phyloP scores from a whole-genome alignment of 2,797 vertebrate genomes.

The Decapterus maruadsi region DNA sequence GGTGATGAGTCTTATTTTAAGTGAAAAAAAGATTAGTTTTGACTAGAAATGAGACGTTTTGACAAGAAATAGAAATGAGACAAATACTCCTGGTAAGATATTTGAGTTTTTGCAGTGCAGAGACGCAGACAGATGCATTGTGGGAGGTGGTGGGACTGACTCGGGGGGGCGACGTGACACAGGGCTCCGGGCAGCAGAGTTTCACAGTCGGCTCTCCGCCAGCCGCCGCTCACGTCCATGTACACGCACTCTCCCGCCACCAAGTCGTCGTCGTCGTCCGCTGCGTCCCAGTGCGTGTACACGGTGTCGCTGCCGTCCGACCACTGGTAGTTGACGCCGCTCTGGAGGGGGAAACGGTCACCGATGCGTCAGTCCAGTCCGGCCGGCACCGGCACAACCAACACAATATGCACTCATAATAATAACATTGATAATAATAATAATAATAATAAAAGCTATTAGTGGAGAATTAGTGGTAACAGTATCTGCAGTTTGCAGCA shows the following conservation, averaged over 20 bases:
- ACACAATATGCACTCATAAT: not conserved
- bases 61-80: no score
- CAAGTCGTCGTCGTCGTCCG: conserved; percentile 83
- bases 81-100: no score
- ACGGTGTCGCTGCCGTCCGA: conserved; percentile 90
- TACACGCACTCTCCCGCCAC: conserved; percentile 90
- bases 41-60: no score
- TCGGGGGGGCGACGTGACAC: conserved; percentile 86
- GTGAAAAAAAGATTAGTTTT: no score
- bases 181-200: conserved; percentile 88
- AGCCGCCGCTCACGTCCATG: conserved; percentile 90
- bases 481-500: not conserved
- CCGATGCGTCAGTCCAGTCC: conserved; percentile 4
- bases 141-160: conserved; percentile 80
- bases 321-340: conserved; percentile 91
- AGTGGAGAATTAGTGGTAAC: not conserved
- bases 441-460: not conserved
- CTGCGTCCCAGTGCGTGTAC: conserved; percentile 91
- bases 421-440: no score
- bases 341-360: conserved; percentile 78
- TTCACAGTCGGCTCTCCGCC: conserved; percentile 89
- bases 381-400: not conserved
- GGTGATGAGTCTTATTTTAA: no score
- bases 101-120: no score
- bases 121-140: not conserved